These are phyloP conservation scores for Zaprionus kolodkinae DNA, from an alignment of 1,140 invertebrate species.

Conservation along the genomic window DNA sequence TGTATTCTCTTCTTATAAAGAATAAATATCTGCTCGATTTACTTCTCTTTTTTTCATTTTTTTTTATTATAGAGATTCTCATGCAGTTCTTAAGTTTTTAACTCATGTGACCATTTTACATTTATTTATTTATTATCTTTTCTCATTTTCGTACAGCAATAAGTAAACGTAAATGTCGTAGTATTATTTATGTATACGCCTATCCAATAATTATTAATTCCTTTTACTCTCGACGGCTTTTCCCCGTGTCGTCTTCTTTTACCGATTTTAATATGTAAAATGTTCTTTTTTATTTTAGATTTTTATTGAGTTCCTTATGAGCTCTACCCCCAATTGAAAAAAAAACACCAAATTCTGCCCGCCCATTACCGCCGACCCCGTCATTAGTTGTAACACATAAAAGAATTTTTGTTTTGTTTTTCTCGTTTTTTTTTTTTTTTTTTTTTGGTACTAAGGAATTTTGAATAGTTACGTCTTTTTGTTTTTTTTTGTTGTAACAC, in stretches of 20 bases:
- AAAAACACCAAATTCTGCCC: slow-evolving; percentile 26
- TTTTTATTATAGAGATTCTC: background rate
- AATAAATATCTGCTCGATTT: slow-evolving; percentile 4
- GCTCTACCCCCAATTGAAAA: slow-evolving; percentile 2
- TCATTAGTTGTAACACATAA: slow-evolving; percentile 34
- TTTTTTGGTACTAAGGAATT: slow-evolving; percentile 72
- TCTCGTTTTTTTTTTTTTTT: slow-evolving; percentile 28
- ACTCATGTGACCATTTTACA: slow-evolving; percentile 73
- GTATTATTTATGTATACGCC: slow-evolving; percentile 4
- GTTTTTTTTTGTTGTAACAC: slow-evolving; percentile 62
- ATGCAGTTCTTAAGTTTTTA: slow-evolving; percentile 13
- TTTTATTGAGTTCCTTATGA: slow-evolving; percentile 3
- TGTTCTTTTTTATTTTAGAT: background rate
- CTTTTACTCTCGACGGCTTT: background rate
- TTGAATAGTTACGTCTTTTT: slow-evolving; percentile 62
- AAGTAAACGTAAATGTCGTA: slow-evolving; percentile 52
- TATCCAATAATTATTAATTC: slow-evolving; percentile 31
- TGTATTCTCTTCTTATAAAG: background rate
- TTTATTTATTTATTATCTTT: slow-evolving; percentile 57
- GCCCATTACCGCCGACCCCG: slow-evolving; percentile 1
- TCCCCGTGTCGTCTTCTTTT: background rate
- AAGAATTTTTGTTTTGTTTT: slow-evolving; percentile 17
- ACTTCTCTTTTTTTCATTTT: slow-evolving; percentile 14
- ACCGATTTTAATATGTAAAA: slow-evolving; percentile 7
- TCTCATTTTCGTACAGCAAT: slow-evolving; percentile 55